Evolutionary conservation across 1,140 invertebrate species (phyloP).

Genomic region (Cyclina sinensis): DNA sequence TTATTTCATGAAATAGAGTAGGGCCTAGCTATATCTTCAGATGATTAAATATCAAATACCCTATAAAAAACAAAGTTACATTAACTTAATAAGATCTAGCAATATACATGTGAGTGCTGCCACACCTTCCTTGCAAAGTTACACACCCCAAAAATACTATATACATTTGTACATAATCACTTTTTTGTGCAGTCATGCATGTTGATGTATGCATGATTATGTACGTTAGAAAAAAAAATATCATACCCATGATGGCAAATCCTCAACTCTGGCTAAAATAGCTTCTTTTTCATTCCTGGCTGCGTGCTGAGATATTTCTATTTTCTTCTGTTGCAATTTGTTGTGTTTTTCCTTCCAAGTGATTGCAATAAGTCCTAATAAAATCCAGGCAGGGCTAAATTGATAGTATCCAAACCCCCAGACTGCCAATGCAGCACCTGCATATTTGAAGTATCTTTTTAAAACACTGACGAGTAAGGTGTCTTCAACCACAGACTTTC

Average conservation of each 20-base stretch:
- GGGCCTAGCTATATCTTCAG: no score
- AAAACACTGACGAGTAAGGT: slow-evolving; percentile 77
- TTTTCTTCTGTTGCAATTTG: slow-evolving; percentile 91
- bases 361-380: slow-evolving; percentile 93
- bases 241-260: slow-evolving; percentile 96
- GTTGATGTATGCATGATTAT: not conserved
- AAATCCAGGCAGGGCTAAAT: slow-evolving; percentile 94
- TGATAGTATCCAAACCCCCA: slow-evolving; percentile 95
- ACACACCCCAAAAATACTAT: no score
- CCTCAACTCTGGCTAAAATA: slow-evolving; percentile 93
- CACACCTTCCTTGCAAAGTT: no score
- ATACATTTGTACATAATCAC: no score
- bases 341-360: slow-evolving; percentile 93
- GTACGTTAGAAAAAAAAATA: no score
- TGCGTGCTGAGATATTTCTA: slow-evolving; percentile 93
- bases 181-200: slow-evolving; percentile 1
- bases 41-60: no score
- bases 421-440: slow-evolving; percentile 78
- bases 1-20: no score
- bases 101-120: no score
- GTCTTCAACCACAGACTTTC: slow-evolving; percentile 78
- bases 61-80: no score
- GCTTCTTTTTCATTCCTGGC: slow-evolving; percentile 95
- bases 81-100: no score
- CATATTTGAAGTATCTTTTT: slow-evolving; percentile 81